Percentiles rank a stretch among this genome's conserved stretches.
Evolutionary conservation across 2,113 vertebrate genomes (phyloP).

Genomic region (Hyperopisus bebe): DNA sequence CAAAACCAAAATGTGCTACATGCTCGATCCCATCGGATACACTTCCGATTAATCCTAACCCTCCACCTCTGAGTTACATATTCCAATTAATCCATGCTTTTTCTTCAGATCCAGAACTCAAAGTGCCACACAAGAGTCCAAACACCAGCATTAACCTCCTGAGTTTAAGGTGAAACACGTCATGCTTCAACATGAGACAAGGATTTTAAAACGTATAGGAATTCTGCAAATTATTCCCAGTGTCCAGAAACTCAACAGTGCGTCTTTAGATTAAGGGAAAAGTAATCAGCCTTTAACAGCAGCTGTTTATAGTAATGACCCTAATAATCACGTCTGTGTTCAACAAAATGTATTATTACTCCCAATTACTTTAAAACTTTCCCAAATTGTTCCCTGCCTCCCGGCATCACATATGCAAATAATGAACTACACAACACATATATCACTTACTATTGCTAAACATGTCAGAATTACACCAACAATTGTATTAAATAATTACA

Average conservation of each 20-base stretch:
- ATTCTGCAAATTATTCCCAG: not conserved
- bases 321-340: not conserved
- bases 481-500: not conserved
- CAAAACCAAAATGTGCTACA: not conserved
- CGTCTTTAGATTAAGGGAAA: not conserved
- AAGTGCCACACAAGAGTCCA: not conserved
- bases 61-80: not conserved
- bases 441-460: not conserved
- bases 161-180: not conserved
- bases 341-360: constrained; percentile 10
- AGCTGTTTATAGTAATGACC: constrained; percentile 8
- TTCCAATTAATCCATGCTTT: not conserved
- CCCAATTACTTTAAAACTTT: not conserved
- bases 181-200: not conserved
- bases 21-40: not conserved
- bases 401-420: not conserved
- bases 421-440: not conserved
- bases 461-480: not conserved
- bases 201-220: not conserved
- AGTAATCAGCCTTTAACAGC: not conserved
- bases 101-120: not conserved
- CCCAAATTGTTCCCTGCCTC: not conserved
- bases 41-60: not conserved
- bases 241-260: not conserved
- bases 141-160: not conserved